Conservation (phyloP, 1,140 invertebrate species). For the Drosophila sechellia region DNA sequence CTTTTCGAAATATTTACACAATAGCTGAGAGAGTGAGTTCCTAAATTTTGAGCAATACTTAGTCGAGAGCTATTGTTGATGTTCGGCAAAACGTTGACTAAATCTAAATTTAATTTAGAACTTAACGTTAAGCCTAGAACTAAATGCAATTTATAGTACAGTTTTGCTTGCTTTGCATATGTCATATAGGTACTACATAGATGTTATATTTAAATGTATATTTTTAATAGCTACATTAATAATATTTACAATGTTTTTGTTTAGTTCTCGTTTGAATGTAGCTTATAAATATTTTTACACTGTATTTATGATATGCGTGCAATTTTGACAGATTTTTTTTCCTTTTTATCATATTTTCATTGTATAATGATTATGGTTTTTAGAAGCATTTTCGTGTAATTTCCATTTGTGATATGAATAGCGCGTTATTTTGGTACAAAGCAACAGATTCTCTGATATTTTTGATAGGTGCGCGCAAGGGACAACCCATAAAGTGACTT, state of each 20-base stretch:
- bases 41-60: constrained; percentile 62
- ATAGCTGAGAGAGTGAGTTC: constrained; percentile 60
- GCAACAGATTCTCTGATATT: constrained; percentile 37
- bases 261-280: constrained; percentile 13
- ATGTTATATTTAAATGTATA: constrained; percentile 78
- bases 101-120: constrained; percentile 72
- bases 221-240: constrained; percentile 72
- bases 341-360: constrained; percentile 1
- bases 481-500: constrained; percentile 47
- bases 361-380: constrained; percentile 67
- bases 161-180: constrained; percentile 59
- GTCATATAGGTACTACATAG: constrained; percentile 50
- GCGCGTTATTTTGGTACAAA: constrained; percentile 68
- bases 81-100: constrained; percentile 57
- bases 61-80: constrained; percentile 54
- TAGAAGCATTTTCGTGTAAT: constrained; percentile 57
- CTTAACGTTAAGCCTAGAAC: constrained; percentile 62
- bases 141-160: constrained; percentile 81
- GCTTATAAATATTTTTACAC: constrained; percentile 66
- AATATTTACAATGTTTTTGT: constrained; percentile 53
- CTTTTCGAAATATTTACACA: constrained; percentile 74
- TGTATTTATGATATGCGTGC: constrained; percentile 74
- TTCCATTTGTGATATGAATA: constrained; percentile 63
- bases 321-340: constrained; percentile 44
- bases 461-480: constrained; percentile 22